These are phyloP conservation scores for Morone saxatilis DNA, from an alignment of 2,113 vertebrate genomes.

Conservation along the genomic window DNA sequence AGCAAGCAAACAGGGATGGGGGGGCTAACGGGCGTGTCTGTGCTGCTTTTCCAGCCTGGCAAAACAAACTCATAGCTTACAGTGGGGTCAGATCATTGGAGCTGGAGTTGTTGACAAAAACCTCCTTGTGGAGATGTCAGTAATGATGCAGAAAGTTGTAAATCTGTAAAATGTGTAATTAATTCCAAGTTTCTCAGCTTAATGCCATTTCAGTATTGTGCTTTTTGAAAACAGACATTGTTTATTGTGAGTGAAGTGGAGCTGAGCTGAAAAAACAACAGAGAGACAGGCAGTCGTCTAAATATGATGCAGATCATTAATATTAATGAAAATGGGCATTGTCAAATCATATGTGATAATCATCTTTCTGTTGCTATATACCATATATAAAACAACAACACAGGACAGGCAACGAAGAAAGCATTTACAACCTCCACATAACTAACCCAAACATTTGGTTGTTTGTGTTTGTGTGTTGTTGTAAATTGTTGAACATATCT, in stretches of 20 bases:
- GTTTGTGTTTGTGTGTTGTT: background rate
- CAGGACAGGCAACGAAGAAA: background rate
- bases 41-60: background rate
- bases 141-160: background rate
- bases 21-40: background rate
- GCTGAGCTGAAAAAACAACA: constrained; percentile 4
- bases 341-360: background rate
- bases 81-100: background rate
- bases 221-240: background rate
- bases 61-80: background rate
- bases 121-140: constrained; percentile 1
- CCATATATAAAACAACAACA: background rate
- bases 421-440: background rate
- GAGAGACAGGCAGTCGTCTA: background rate
- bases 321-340: background rate
- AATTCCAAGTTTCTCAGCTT: background rate
- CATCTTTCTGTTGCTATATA: background rate
- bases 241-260: background rate
- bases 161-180: constrained; percentile 12
- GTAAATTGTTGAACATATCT: background rate
- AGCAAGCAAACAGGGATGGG: background rate
- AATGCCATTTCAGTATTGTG: background rate
- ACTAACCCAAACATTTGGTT: background rate
- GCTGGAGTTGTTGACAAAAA: constrained; percentile 16
- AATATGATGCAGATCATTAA: background rate